phyloP scores from a whole-genome alignment of 1,140 invertebrate species.

The Palaemon carinicauda region DNA sequence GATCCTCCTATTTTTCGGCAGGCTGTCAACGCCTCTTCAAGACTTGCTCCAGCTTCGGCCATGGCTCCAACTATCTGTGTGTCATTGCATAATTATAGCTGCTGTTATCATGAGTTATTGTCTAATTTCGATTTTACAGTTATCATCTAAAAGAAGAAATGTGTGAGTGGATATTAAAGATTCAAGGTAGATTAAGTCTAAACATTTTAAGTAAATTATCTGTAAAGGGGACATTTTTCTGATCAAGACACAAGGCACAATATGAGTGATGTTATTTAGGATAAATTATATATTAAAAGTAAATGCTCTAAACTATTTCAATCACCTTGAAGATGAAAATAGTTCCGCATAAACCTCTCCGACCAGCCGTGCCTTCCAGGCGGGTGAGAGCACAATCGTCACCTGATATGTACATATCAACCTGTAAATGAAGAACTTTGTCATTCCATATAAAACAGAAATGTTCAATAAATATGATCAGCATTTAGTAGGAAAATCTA shows the following conservation, averaged over 20 bases:
- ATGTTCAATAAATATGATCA: not conserved
- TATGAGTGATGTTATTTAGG: too few species aligned
- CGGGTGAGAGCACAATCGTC: slow-evolving; percentile 76
- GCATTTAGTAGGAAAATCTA: not conserved
- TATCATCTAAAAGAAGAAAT: not conserved
- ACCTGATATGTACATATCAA: slow-evolving; percentile 74
- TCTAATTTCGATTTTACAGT: too few species aligned
- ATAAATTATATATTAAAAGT: too few species aligned
- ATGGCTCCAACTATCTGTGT: slow-evolving; percentile 76
- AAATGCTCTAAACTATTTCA: too few species aligned
- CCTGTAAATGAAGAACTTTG: slow-evolving; percentile 63
- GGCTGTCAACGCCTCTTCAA: slow-evolving; percentile 68
- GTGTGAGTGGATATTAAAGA: too few species aligned
- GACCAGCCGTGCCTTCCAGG: slow-evolving; percentile 70
- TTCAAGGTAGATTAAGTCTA: too few species aligned
- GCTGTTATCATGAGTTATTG: too few species aligned
- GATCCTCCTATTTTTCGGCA: slow-evolving; percentile 67
- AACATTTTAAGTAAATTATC: too few species aligned
- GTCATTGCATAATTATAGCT: not conserved
- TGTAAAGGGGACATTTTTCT: not conserved
- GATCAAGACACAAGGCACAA: not conserved
- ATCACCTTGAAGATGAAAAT: slow-evolving; percentile 77
- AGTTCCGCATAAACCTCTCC: slow-evolving; percentile 79
- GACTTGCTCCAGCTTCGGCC: slow-evolving; percentile 70
- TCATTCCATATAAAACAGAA: too few species aligned